phyloP scores from a whole-genome alignment of 2,797 vertebrate species.

The Anabacerthia variegaticeps region DNA sequence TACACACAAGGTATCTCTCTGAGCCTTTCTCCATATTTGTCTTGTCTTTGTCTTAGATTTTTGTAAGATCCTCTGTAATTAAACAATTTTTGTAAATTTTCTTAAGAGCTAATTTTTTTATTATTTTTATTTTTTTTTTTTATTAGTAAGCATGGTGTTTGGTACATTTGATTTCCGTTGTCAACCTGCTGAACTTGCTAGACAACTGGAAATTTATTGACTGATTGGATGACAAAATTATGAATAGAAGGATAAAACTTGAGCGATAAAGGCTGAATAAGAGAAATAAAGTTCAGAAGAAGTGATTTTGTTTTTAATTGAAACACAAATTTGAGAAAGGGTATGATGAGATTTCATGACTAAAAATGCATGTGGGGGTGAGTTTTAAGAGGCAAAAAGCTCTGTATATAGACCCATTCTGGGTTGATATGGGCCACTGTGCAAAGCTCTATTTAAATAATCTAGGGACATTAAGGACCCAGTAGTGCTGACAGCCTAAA shows the following conservation, averaged over 20 bases:
- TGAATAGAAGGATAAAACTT: slow-evolving; percentile 24
- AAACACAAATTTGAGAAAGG: slow-evolving; percentile 67
- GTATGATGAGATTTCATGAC: slow-evolving; percentile 59
- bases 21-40: neutral
- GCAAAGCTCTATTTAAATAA: neutral
- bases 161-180: neutral
- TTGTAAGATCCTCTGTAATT: neutral
- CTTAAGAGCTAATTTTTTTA: slow-evolving; percentile 37
- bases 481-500: neutral
- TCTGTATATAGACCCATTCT: neutral
- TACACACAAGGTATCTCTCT: neutral
- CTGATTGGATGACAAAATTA: slow-evolving; percentile 56
- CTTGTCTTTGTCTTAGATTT: neutral
- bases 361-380: neutral
- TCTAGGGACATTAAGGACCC: neutral
- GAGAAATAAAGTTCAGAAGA: slow-evolving; percentile 54
- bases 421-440: neutral
- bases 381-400: neutral
- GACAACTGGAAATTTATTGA: slow-evolving; percentile 38
- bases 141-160: neutral
- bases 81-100: neutral
- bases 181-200: neutral
- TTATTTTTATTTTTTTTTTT: slow-evolving; percentile 2
- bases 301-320: slow-evolving; percentile 58
- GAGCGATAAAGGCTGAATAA: slow-evolving; percentile 35